A percentile compares a stretch with the other conserved stretches of the same genome.
These are phyloP conservation scores for Mionectes olivaceus DNA, from an alignment of 2,797 vertebrate species.

Conservation along the genomic window DNA sequence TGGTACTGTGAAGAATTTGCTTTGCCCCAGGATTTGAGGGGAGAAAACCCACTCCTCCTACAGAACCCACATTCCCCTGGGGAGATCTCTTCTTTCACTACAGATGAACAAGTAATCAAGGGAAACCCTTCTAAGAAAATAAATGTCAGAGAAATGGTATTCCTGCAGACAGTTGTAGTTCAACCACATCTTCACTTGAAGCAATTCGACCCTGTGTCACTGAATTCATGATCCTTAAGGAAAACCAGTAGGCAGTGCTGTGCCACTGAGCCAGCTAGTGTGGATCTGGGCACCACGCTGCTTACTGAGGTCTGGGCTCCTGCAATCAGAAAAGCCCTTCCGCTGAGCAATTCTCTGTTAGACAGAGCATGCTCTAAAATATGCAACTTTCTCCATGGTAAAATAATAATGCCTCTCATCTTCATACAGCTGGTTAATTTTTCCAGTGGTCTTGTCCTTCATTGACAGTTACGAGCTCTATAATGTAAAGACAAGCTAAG, in stretches of 20 bases:
- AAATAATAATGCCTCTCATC: not conserved
- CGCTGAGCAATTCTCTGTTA: not conserved
- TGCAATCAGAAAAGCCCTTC: not conserved
- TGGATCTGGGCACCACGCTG: accelerated
- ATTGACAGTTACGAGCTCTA: not conserved
- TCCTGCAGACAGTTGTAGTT: not conserved
- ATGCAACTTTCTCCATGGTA: not conserved
- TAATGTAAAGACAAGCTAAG: not conserved
- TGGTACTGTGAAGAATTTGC: not conserved
- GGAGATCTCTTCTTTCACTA: not conserved
- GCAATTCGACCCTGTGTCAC: not conserved
- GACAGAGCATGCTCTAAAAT: not conserved
- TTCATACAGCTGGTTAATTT: not conserved
- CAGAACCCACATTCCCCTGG: not conserved
- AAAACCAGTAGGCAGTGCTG: not conserved
- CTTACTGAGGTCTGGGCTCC: not conserved
- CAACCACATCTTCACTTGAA: not conserved
- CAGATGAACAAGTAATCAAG: not conserved
- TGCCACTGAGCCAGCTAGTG: not conserved
- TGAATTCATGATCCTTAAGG: not conserved
- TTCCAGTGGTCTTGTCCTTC: not conserved
- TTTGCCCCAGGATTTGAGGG: not conserved
- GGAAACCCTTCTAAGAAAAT: not conserved
- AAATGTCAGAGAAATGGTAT: not conserved
- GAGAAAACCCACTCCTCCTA: not conserved